phyloP scores from a whole-genome alignment of 2,797 vertebrate species.

The Setipinna tenuifilis region DNA sequence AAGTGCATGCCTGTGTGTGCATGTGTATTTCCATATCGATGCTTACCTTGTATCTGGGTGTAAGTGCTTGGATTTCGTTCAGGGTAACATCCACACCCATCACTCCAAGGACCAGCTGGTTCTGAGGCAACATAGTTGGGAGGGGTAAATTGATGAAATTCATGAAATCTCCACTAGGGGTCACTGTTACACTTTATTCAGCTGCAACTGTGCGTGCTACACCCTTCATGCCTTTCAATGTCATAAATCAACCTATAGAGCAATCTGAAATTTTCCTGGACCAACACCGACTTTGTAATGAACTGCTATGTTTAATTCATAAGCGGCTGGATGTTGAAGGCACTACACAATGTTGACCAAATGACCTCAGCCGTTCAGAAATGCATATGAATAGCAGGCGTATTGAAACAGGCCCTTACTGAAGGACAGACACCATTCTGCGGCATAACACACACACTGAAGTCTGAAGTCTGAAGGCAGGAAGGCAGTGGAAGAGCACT shows the following conservation, averaged over 20 bases:
- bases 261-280: constrained; percentile 3
- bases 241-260: constrained; percentile 19
- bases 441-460: not conserved
- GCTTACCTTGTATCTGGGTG: constrained; percentile 91
- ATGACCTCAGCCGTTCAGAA: not conserved
- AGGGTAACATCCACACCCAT: constrained; percentile 97
- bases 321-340: not conserved
- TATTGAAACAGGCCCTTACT: not conserved
- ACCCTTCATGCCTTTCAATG: not conserved
- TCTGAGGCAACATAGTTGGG: constrained; percentile 69
- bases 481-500: not conserved
- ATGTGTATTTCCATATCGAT: not conserved
- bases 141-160: not conserved
- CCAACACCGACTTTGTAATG: constrained; percentile 17
- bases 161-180: not conserved
- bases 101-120: constrained; percentile 96
- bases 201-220: not conserved
- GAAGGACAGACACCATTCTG: constrained; percentile 9
- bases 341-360: constrained; percentile 1
- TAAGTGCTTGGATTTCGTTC: constrained; percentile 95
- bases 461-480: not conserved
- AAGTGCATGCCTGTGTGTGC: not conserved
- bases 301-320: constrained; percentile 23
- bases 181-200: not conserved
- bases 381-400: not conserved